Evolutionary conservation across 2,113 vertebrate genomes (phyloP), one percentile per base, ranked within the genome.

Genomic region (Guaruba guarouba): DNA sequence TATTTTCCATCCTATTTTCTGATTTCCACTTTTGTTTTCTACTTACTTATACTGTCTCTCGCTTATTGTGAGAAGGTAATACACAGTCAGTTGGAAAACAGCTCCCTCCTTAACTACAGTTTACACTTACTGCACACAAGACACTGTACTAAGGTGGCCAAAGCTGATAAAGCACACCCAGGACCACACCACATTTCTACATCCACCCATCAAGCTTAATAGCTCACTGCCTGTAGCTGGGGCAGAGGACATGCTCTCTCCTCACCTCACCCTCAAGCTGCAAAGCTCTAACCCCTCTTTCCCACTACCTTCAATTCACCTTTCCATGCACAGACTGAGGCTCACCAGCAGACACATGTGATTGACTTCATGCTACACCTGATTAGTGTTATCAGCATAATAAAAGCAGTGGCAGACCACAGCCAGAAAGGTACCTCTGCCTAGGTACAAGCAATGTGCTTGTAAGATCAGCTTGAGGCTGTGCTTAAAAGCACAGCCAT

Each of bases 401-500:
- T 44, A 73, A 85, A 59, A 64, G 35, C 33, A 46, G 28, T 46
- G 68, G 33, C 12, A 62, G 20, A 33, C 24, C 20, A 49, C 0
- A 0, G 51, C 6, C 61, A 88, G n/a, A 31, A 92, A 75, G 35
- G 16, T 4, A 25, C 10, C n/a, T 57, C 29, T 61, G 44, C 35
- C 43, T 67, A 37, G 37, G 37, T 37, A 37, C 37, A 37, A 37
- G 4, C 12, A 41, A n/a, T 0, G 0, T 7, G 22, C 37, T 17
- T 17, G 7, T 54, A 54, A 51, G 6, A 16, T 31, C 75, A 88
- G 25, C 59, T 77, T 31, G 20, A 85, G 55, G 19, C 13, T 24
- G 5, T 23, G 48, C 74, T 46, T 64, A 44, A 35, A 62, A 37
- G 6, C 1, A 2, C 0, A 0, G 10, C 9, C 17, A 17, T 1